Conservation (phyloP, 1,140 invertebrate genomes). For the Drosophila prosaltans region DNA sequence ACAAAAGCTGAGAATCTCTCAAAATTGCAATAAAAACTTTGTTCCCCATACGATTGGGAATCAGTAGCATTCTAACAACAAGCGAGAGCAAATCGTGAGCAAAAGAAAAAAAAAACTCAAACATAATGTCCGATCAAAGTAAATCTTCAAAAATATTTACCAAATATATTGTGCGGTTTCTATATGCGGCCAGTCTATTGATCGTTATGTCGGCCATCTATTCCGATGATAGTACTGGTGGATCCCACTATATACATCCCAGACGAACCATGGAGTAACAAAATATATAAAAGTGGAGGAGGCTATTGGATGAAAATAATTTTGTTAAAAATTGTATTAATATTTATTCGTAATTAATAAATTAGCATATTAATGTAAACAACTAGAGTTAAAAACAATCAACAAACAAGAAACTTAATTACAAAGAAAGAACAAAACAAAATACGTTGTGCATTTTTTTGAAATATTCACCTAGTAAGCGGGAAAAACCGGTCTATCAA, state of each 20-base stretch:
- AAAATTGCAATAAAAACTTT: slow-evolving; percentile 12
- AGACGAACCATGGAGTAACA: slow-evolving; percentile 49
- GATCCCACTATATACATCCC: slow-evolving; percentile 64
- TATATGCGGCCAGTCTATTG: slow-evolving; percentile 44
- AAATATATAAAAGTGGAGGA: not conserved
- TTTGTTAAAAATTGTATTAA: not conserved
- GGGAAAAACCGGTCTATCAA: slow-evolving; percentile 6
- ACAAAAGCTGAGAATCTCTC: not conserved
- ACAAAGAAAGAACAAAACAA: not conserved
- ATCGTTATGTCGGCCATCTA: slow-evolving; percentile 60
- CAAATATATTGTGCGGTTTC: slow-evolving; percentile 12
- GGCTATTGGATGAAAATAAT: not conserved
- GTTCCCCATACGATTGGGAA: not conserved
- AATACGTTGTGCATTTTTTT: not conserved
- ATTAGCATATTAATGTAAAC: slow-evolving; percentile 7
- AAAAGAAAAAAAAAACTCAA: not conserved
- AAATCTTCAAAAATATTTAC: not conserved
- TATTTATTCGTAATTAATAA: not conserved
- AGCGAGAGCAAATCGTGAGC: slow-evolving; percentile 7
- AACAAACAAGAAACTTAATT: not conserved
- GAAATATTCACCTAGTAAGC: not conserved
- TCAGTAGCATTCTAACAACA: slow-evolving; percentile 4
- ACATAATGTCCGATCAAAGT: slow-evolving; percentile 32
- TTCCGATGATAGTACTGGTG: slow-evolving; percentile 39
- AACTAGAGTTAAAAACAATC: slow-evolving; percentile 6